Evolutionary conservation across 2,797 vertebrate genomes (phyloP), one percentile per base, ranked within the genome.

Genomic region (Hozukius guyotensis): DNA sequence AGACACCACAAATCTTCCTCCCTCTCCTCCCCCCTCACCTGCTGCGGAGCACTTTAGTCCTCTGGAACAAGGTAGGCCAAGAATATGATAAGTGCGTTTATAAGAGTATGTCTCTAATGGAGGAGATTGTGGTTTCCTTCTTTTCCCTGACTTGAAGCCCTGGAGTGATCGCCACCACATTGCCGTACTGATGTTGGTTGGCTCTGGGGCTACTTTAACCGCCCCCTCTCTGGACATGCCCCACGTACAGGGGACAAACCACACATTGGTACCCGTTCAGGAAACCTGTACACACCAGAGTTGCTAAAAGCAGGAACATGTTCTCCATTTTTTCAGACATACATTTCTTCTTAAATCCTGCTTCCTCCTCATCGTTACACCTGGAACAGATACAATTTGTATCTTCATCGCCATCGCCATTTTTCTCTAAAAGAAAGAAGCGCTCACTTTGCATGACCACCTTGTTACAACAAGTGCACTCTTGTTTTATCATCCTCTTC

Each of bases 11-110:
- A 98, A 99, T 92, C 94, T 99, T 94, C 99, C 99, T 89, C 99
- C 99, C 75, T 99, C 98, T 77, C 98, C 98, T 60, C 98, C 99
- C 75, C 98, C 97, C 0, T 99, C 99, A 3, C 99, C 99, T 91
- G 97, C 98, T 82, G 97, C 98, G 1, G 97, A 98, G 90, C 97
- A 97, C 93, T 97, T 97, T 67, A 96, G 96, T 87, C 92, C 96
- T 61, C 93, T 97, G 91, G 97, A 98, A 86, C 97, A 97, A 99
- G 99, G 98, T 99, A 96, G 90, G 89, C 69, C 64, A 73, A 75
- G 81, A 75, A 73, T 55, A 53, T 46, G 60, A 59, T 34, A 71
- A 64, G 66, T 86, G 75, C 77, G n/a, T 77, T 81, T 32, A 38
- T 12, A 25, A 29, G 46, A 74, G 31, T 38, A 31, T 61, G 31